phyloP scores from a whole-genome alignment of 2,888 invertebrate species.

The Lomographa bimaculata region DNA sequence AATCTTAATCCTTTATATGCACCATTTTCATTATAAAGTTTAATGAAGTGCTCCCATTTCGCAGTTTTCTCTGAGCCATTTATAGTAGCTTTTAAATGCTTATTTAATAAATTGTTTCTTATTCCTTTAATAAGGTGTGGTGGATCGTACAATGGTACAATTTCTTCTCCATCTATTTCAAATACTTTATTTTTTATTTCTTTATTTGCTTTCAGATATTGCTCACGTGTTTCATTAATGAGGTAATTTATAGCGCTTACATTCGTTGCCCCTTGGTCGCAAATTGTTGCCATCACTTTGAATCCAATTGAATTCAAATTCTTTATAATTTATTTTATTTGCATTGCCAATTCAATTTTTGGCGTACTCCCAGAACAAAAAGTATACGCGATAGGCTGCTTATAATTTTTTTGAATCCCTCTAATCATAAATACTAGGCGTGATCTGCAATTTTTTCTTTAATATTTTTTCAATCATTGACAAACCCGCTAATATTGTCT shows the following conservation, averaged over 20 bases:
- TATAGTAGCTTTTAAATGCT: not conserved
- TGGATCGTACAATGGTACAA: conserved; percentile 17
- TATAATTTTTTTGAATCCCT: no score
- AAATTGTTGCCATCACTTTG: conserved; percentile 21
- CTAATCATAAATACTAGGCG: conserved; percentile 29
- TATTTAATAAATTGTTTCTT: not conserved
- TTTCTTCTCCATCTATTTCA: conserved; percentile 11
- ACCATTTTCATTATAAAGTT: conserved; percentile 10
- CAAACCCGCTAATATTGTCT: not conserved
- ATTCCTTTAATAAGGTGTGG: conserved; percentile 21
- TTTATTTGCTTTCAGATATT: no score
- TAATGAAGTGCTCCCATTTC: conserved; percentile 20
- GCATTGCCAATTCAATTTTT: no score
- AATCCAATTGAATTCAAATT: no score
- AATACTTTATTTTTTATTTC: no score
- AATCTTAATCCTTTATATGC: conserved; percentile 12
- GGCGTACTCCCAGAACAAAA: no score
- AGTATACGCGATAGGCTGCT: no score
- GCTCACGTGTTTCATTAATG: no score
- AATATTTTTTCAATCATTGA: no score
- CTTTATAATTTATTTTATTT: no score
- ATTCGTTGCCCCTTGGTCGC: conserved; percentile 25
- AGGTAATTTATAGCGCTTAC: conserved; percentile 16
- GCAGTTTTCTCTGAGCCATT: conserved; percentile 3
- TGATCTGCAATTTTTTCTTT: conserved; percentile 18